Base-by-base conservation (phyloP, 2,797 vertebrate species). In the Crax fasciolata region DNA sequence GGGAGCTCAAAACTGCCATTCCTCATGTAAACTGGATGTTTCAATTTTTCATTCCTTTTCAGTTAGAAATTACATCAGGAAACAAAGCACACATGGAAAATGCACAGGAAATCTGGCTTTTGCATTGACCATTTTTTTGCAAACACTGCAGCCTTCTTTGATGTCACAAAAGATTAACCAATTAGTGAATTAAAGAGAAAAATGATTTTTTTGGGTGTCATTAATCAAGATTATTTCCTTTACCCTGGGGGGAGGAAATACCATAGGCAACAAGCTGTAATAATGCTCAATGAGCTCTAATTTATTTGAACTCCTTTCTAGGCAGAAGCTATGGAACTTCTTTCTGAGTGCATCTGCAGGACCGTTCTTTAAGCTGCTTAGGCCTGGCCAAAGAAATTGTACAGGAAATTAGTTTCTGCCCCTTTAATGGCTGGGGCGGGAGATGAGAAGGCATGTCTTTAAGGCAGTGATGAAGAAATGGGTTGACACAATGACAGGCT, bases 211-310 rank as follows among this genome's bases (percentile, higher is more conserved):
- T 57, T 1, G 82, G 87, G 89, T 92, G 75, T 86, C 95, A 95
- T 97, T 95, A 92, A 94, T 97, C 96, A 96, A 94, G 92, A 94
- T 96, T 96, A 97, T 93, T 97, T 97, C 87, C 88, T 92, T 96
- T 95, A 89, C 93, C 94, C 83, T 78, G 9, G 44, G 48, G 90
- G 65, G 43, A 94, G 91, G 92, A 96, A 97, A 95, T 94, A 93
- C 90, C 94, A 87, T 59, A 85, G 90, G 95, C 91, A 95, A 93
- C 92, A 96, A 91, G 75, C 93, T 95, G 87, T 86, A 95, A 91
- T 95, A 95, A 89, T 84, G 82, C 78, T 95, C 95, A 84, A 65
- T 1, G 18, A 95, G 71, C 65, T 80, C 84, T 92, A 85, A 96
- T 97, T 95, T 93, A 92, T 97, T 82, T 82, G 70, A 95, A 70